Evolutionary conservation across 2,113 vertebrate genomes (phyloP).

Genomic region (Zosterops hypoxanthus): DNA sequence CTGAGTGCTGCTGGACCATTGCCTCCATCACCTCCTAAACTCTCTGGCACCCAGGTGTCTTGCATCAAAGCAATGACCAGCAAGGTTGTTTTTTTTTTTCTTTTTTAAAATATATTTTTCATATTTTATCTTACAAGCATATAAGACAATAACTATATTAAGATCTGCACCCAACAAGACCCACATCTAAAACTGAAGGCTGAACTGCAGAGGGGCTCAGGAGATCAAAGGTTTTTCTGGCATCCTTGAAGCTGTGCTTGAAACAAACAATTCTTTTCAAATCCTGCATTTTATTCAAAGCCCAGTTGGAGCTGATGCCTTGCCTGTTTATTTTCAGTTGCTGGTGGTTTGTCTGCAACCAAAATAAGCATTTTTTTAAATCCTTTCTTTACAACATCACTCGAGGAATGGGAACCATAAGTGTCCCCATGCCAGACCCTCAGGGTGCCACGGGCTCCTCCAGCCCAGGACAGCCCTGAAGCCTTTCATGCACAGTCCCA

Average conservation of each 20-base stretch:
- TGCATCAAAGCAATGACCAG: background rate
- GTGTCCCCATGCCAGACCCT: background rate
- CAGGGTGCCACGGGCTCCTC: background rate
- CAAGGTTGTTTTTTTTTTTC: background rate
- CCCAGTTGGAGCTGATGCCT: background rate
- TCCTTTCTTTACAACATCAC: background rate
- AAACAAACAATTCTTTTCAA: constrained; percentile 20
- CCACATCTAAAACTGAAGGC: background rate
- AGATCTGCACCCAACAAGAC: background rate
- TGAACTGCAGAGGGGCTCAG: background rate
- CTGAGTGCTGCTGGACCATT: background rate
- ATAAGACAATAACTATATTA: background rate
- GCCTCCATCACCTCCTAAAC: background rate
- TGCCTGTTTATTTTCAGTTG: constrained; percentile 25
- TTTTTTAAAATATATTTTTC: background rate
- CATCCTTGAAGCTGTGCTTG: constrained; percentile 44
- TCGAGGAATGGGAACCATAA: accelerated
- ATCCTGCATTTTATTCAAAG: constrained; percentile 43
- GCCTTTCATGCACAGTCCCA: background rate
- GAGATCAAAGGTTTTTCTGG: constrained; percentile 38
- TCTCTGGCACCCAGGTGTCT: background rate
- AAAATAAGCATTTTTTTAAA: constrained; percentile 32
- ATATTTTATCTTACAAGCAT: background rate
- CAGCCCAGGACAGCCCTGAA: background rate
- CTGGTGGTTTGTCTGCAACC: background rate